Evolutionary conservation across 2,113 vertebrate species (phyloP), one percentile per base, ranked within the genome.

Genomic region (Xenopus laevis): DNA sequence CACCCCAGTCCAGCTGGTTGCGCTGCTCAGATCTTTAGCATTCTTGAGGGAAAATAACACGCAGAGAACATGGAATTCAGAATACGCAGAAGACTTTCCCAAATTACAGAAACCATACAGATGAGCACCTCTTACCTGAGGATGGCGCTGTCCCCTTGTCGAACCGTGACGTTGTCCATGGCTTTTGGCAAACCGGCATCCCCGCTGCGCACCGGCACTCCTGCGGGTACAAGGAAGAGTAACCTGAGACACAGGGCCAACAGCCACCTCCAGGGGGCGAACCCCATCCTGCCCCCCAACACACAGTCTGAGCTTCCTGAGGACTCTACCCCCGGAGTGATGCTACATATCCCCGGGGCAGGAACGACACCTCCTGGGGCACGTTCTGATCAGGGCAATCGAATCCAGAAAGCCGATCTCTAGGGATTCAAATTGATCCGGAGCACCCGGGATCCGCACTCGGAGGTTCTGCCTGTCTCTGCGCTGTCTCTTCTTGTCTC

Each of bases 111-210:
- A 40, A 5, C 33, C 33, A 33, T 10, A 27, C 10, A 53, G 47
- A 52, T 16, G 15, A 33, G 45, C 9, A 61, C 0, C 55, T 78
- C 94, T 90, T 91, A 98, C 96, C 94, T 96, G 91, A 98, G 96
- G 79, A 92, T 92, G 88, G 96, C 92, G 30, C 92, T 94, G 84
- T 99, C 96, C 83, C 97, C 96, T 82, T 98, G 97, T 71, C 92
- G 90, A 87, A 97, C 95, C 67, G 96, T 99, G 87, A 98, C 96
- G 82, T 99, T 99, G 92, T 98, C 97, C 96, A 98, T 98, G 17
- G 96, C 93, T 93, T 94, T 97, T 90, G 94, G 95, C 88, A 97
- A 95, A 71, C 93, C 93, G 87, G 95, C 91, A 78, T 96, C 95
- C 84, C 93, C 94, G 86, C 95, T 96, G 85, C 92, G 91, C 87